These are phyloP conservation scores for Monopterus albus DNA, from an alignment of 2,113 vertebrate species.

Conservation along the genomic window DNA sequence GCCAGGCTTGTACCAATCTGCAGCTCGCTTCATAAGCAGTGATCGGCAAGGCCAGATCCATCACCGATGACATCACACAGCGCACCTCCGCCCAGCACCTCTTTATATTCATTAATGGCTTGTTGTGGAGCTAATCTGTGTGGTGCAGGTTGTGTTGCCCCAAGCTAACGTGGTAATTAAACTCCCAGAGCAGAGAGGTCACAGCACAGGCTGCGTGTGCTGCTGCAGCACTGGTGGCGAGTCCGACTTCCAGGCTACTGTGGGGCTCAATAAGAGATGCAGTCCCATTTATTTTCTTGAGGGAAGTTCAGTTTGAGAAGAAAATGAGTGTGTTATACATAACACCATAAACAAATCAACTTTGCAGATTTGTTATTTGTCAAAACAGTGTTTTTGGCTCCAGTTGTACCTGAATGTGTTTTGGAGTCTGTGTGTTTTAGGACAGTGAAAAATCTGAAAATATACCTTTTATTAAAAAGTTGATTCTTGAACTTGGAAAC, in stretches of 20 bases:
- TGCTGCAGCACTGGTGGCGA: slow-evolving; percentile 13
- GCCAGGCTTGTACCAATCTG: slow-evolving; percentile 19
- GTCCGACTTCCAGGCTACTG: slow-evolving; percentile 32
- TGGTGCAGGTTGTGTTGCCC: slow-evolving; percentile 47
- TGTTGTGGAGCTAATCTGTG: slow-evolving; percentile 66
- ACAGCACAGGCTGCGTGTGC: not conserved
- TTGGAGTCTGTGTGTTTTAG: too few species aligned
- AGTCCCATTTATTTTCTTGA: slow-evolving; percentile 35
- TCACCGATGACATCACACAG: slow-evolving; percentile 42
- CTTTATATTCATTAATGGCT: slow-evolving; percentile 60
- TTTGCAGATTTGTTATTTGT: not conserved
- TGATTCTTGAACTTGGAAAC: too few species aligned
- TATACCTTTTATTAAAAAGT: too few species aligned
- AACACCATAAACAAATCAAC: not conserved
- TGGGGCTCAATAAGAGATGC: slow-evolving; percentile 21
- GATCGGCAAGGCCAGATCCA: slow-evolving; percentile 44
- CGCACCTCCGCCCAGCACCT: slow-evolving; percentile 23
- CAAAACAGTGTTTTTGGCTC: not conserved
- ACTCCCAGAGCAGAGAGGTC: slow-evolving; percentile 52
- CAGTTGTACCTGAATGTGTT: too few species aligned
- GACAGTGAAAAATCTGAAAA: too few species aligned
- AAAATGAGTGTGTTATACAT: not conserved
- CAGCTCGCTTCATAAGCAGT: slow-evolving; percentile 49
- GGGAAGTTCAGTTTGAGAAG: not conserved
- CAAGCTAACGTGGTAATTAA: slow-evolving; percentile 57